Percentiles rank a stretch among this genome's conserved stretches.
Evolutionary conservation across 2,113 vertebrate species (phyloP).

Genomic region (Saguinus midas): DNA sequence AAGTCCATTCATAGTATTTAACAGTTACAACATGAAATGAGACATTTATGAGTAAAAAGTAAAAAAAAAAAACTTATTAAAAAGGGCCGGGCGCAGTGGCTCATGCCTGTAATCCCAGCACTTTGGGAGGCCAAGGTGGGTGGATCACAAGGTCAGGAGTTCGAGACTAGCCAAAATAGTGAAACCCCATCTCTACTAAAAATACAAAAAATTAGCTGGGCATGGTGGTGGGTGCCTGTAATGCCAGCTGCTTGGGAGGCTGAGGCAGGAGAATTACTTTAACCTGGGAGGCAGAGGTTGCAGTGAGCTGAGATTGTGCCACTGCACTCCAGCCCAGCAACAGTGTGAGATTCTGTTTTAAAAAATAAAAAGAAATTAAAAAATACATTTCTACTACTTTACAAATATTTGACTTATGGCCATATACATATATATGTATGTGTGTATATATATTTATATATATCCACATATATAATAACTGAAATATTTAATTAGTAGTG

Average conservation of each 20-base stretch:
- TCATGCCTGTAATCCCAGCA: no score
- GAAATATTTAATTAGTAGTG: background rate
- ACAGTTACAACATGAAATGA: background rate
- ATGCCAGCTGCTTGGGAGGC: no score
- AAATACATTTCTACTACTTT: slow-evolving; percentile 19
- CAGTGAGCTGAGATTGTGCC: no score
- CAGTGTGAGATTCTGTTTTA: background rate
- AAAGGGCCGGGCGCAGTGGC: background rate
- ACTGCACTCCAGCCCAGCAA: no score
- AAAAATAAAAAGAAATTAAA: background rate
- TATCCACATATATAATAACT: background rate
- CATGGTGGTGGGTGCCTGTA: no score
- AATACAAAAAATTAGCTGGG: no score
- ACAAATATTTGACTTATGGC: slow-evolving; percentile 14
- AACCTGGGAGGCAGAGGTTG: no score
- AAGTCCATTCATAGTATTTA: background rate
- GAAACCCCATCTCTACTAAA: no score
- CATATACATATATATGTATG: background rate
- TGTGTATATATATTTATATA: background rate
- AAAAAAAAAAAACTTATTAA: background rate
- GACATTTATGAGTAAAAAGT: background rate
- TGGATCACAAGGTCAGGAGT: no score
- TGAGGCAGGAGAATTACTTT: no score
- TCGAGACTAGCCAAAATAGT: no score
- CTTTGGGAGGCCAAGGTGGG: no score